Conservation (phyloP, 2,888 invertebrate species). For the Oligia strigilis region DNA sequence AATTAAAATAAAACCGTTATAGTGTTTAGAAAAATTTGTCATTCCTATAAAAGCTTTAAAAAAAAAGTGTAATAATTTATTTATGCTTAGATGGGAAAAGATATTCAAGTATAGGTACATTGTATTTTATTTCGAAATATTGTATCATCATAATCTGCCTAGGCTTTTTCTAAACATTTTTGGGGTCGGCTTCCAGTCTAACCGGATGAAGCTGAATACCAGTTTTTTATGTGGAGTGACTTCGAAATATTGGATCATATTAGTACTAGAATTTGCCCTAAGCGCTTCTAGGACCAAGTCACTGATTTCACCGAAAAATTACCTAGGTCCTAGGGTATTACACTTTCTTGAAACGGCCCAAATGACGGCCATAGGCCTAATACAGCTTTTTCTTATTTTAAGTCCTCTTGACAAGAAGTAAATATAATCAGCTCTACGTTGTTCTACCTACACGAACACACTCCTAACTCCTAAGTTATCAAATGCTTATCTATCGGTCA, state of each 20-base stretch:
- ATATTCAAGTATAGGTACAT: neutral
- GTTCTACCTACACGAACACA: neutral
- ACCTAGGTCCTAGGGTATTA: neutral
- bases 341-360: neutral
- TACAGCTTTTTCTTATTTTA: neutral
- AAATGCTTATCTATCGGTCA: conserved; percentile 7
- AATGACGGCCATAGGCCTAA: too few relatives aligned
- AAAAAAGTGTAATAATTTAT: neutral
- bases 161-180: too few relatives aligned
- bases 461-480: neutral
- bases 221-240: neutral
- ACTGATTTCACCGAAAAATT: neutral
- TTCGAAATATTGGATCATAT: neutral
- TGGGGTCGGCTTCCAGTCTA: neutral
- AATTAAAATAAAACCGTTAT: conserved; percentile 18
- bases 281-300: neutral
- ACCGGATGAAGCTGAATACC: neutral
- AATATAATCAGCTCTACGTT: neutral
- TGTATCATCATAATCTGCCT: neutral
- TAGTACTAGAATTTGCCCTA: neutral
- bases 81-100: neutral
- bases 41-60: neutral
- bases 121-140: neutral
- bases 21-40: conserved; percentile 1
- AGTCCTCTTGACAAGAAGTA: neutral